These are phyloP conservation scores for Macrophya alboannulata DNA, from an alignment of 2,888 invertebrate species.

Conservation along the genomic window DNA sequence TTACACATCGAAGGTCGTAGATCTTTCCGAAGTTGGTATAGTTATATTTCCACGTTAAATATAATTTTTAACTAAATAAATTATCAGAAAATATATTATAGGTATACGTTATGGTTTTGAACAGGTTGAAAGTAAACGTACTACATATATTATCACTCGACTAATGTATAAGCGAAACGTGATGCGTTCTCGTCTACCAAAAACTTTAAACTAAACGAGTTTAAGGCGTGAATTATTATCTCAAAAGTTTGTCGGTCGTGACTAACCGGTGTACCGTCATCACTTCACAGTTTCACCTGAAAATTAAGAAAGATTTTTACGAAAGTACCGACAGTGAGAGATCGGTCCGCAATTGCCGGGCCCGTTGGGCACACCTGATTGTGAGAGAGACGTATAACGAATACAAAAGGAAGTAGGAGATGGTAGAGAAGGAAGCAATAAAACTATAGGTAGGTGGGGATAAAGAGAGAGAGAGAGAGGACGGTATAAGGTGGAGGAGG, in stretches of 20 bases:
- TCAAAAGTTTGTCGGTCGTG: slow-evolving; percentile 9
- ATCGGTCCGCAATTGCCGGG: neutral
- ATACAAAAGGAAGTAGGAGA: slow-evolving; percentile 53
- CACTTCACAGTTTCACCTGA: neutral
- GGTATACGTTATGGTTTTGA: no score
- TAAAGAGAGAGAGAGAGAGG: slow-evolving; percentile 45
- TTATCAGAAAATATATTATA: neutral
- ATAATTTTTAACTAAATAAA: neutral
- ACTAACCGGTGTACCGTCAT: slow-evolving; percentile 4
- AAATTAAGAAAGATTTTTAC: neutral
- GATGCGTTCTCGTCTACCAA: neutral
- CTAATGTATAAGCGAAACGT: no score
- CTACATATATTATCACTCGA: no score
- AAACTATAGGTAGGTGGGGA: slow-evolving; percentile 22
- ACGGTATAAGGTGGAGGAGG: slow-evolving; percentile 58
- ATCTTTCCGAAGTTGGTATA: neutral
- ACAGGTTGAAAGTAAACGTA: no score
- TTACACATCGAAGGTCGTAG: neutral
- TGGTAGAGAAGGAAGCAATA: slow-evolving; percentile 47
- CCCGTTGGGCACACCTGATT: slow-evolving; percentile 35
- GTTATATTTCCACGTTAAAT: neutral
- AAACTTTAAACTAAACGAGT: neutral
- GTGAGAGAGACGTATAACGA: slow-evolving; percentile 16
- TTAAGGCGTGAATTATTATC: slow-evolving; percentile 1
- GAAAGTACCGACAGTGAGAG: slow-evolving; percentile 34